Base-by-base conservation (phyloP, 2,113 vertebrate species). In the Syngnathoides biaculeatus region DNA sequence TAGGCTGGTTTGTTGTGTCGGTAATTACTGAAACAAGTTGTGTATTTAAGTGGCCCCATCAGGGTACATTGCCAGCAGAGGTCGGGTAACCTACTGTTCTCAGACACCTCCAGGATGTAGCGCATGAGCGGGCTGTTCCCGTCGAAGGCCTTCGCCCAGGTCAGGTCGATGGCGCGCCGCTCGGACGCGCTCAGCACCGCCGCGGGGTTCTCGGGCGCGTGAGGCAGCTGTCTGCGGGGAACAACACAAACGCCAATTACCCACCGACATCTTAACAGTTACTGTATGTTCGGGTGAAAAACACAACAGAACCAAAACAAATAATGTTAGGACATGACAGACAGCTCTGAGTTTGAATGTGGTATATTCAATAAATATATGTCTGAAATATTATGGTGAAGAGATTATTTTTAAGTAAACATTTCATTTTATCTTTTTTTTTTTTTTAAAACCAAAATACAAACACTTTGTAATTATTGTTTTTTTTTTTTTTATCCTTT, bases 41-140 rank as follows among this genome's bases (percentile, higher is more conserved):
- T 15, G 40, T 12, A 11, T 13, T 40, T 5, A 35, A 35, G 30
- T 35, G 30, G 30, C 40, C 45, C 4, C 17, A 17, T 17, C 1
- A 15, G 10, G 17, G 8, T 22, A 52, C 30, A 35, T 35, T 35
- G 3, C 30, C 22, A 7, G 52, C 65, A 71, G 39, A 40, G 2
- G 1, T 4, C 20, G 20, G 38, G 20, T 11, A 42, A 86, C 97
- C 94, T 92, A 99, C 97, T 97, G 91, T 97, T 99, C 84, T 99
- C 97, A 0, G 97, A 98, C 68, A 98, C 95, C 92, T 98, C 97
- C 88, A 99, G 86, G 68, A 96, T 45, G 70, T 98, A 98, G 69
- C 88, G 94, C 38, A 96, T 88, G 82, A 98, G 92, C 0, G 96
- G 95, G 74, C 95, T 99, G 92, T 98, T 99, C 67, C 97, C 97